These are phyloP conservation scores for Scaptomyza montana DNA, from an alignment of 1,140 invertebrate genomes.

Conservation along the genomic window DNA sequence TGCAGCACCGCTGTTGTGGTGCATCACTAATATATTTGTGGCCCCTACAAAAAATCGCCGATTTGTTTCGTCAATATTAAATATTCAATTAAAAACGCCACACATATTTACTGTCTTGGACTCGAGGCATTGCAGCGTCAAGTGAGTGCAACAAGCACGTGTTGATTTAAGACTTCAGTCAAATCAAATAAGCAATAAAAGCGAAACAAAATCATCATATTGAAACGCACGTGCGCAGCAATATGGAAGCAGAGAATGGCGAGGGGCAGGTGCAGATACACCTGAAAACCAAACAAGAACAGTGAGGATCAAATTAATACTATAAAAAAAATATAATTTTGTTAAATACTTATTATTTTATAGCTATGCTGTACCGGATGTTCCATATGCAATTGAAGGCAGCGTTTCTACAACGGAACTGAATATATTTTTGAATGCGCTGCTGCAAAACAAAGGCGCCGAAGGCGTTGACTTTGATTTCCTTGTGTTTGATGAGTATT, in stretches of 20 bases:
- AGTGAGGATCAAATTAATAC: constrained; percentile 85
- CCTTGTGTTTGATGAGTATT: constrained; percentile 91
- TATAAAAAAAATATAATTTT: not conserved
- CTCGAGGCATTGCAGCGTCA: too few relatives aligned
- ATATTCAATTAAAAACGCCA: constrained; percentile 9
- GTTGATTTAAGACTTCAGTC: not conserved
- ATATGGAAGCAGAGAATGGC: constrained; percentile 81
- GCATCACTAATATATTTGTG: constrained; percentile 32
- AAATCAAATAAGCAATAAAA: not conserved
- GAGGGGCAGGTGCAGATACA: constrained; percentile 89
- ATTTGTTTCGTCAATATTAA: constrained; percentile 21
- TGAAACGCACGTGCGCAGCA: constrained; percentile 38
- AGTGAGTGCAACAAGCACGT: not conserved
- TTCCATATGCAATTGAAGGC: constrained; percentile 91
- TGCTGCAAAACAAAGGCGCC: constrained; percentile 85
- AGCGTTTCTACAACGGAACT: constrained; percentile 88
- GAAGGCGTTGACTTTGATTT: constrained; percentile 93
- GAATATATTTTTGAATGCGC: constrained; percentile 91
- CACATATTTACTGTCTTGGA: not conserved
- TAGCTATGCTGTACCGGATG: constrained; percentile 94
- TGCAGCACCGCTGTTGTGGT: not conserved
- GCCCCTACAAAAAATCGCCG: constrained; percentile 30
- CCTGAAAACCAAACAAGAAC: constrained; percentile 91
- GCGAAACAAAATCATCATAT: constrained; percentile 5
- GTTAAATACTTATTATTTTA: not conserved